phyloP scores from a whole-genome alignment of 2,113 vertebrate species.

The Noturus placidus region DNA sequence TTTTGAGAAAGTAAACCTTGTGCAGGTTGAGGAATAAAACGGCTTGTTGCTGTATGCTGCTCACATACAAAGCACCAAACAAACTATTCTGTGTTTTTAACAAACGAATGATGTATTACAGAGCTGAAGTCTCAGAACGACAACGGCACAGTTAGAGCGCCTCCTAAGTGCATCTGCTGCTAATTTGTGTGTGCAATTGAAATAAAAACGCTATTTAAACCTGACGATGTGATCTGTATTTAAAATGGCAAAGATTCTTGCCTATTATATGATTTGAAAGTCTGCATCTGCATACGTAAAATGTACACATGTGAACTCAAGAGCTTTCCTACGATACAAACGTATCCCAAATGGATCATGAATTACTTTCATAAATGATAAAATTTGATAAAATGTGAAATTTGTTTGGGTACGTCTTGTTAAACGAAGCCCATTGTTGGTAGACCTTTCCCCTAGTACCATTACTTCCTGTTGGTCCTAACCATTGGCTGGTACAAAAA shows the following conservation, averaged over 20 bases:
- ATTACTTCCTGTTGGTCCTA: background rate
- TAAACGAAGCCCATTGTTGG: background rate
- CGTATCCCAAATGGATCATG: background rate
- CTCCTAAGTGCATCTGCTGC: too few relatives aligned
- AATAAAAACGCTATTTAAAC: background rate
- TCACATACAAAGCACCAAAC: background rate
- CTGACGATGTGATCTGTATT: background rate
- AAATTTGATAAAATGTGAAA: too few relatives aligned
- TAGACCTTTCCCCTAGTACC: background rate
- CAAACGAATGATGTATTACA: background rate
- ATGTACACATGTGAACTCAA: background rate
- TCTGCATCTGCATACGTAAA: background rate
- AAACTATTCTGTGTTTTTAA: background rate
- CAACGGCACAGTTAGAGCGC: too few relatives aligned
- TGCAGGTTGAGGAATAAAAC: background rate
- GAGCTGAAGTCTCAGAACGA: background rate
- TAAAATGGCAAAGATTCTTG: background rate
- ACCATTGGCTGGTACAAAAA: background rate
- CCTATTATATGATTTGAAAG: background rate
- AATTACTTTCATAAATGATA: background rate
- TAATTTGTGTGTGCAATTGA: too few relatives aligned
- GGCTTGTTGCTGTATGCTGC: background rate
- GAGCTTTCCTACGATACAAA: background rate
- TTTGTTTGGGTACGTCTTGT: background rate
- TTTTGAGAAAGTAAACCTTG: background rate